Conservation (phyloP, 2,797 vertebrate genomes). For the Catamblyrhynchus diadema region DNA sequence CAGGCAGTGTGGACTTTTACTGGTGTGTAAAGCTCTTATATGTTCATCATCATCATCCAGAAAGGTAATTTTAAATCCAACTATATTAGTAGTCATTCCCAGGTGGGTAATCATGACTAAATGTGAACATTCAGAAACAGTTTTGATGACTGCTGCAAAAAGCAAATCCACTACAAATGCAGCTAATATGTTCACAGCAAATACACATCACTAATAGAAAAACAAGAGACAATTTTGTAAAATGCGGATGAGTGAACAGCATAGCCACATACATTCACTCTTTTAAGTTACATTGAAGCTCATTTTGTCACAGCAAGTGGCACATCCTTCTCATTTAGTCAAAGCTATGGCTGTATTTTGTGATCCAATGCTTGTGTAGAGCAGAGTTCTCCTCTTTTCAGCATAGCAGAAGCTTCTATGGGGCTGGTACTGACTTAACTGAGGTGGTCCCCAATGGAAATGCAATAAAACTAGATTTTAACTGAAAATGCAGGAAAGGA, state of each 20-base stretch:
- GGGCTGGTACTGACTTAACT: neutral
- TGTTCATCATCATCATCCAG: neutral
- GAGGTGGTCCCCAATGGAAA: neutral
- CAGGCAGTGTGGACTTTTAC: neutral
- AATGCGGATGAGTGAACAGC: neutral
- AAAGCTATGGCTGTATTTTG: neutral
- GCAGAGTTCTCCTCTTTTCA: neutral
- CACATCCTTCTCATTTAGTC: neutral
- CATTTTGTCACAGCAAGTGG: neutral
- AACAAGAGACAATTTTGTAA: neutral
- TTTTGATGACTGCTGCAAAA: neutral
- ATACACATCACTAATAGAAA: neutral
- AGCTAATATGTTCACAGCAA: neutral
- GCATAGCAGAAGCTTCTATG: neutral
- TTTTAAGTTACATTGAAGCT: neutral
- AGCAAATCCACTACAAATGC: neutral
- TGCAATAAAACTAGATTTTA: neutral
- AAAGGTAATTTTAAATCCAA: neutral
- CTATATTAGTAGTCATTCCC: neutral
- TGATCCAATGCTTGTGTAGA: neutral
- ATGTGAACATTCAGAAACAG: neutral
- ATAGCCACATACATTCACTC: neutral
- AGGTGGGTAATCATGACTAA: neutral
- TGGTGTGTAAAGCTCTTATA: neutral
- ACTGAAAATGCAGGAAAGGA: slow-evolving; percentile 37